Conservation (phyloP, 2,113 vertebrate genomes). For the Notothenia coriiceps region DNA sequence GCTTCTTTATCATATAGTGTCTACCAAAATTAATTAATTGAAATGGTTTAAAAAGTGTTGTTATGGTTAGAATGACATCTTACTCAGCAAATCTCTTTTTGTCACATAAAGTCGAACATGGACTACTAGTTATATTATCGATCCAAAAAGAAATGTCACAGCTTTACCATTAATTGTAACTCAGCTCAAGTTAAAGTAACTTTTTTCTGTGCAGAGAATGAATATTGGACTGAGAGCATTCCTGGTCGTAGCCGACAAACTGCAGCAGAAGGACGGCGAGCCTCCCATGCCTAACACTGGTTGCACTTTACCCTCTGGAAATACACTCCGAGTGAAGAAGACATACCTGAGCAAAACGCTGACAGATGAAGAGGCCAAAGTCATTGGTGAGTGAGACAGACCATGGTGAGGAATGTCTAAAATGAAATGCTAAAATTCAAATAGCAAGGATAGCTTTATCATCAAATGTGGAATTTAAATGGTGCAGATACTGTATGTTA, state of each 20-base stretch:
- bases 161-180: not conserved
- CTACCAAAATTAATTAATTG: not conserved
- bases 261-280: slow-evolving; percentile 98
- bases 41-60: not conserved
- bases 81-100: not conserved
- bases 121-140: not conserved
- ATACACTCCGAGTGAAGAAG: slow-evolving; percentile 97
- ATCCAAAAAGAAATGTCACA: not conserved
- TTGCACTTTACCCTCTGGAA: slow-evolving; percentile 94
- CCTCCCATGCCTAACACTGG: slow-evolving; percentile 98
- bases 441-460: not conserved
- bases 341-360: slow-evolving; percentile 97
- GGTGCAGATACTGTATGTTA: not conserved
- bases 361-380: slow-evolving; percentile 97
- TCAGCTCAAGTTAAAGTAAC: not conserved
- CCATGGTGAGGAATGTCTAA: not conserved
- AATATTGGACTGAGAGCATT: slow-evolving; percentile 97
- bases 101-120: too few species aligned
- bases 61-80: not conserved
- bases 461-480: not conserved
- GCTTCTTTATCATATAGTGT: not conserved
- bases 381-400: slow-evolving; percentile 90
- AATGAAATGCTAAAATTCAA: not conserved
- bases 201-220: slow-evolving; percentile 90
- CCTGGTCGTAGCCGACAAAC: slow-evolving; percentile 96